phyloP scores from a whole-genome alignment of 1,140 invertebrate genomes.

The Dysdera silvatica region DNA sequence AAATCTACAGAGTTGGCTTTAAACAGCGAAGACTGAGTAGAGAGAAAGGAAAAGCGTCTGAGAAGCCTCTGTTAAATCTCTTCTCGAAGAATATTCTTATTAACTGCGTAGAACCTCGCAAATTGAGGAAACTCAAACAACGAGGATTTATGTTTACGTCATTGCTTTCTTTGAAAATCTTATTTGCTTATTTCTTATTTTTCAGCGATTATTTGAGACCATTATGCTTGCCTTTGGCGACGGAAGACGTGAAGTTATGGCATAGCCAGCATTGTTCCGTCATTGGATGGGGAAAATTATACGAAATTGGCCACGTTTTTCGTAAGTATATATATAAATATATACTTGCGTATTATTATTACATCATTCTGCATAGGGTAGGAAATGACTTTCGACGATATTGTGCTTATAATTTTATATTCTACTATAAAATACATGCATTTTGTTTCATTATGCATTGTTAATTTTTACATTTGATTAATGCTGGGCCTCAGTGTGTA shows the following conservation, averaged over 20 bases:
- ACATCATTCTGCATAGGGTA: neutral
- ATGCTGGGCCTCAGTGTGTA: too few species aligned
- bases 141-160: neutral
- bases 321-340: conserved; percentile 27
- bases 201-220: conserved; percentile 61
- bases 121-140: neutral
- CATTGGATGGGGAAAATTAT: conserved; percentile 72
- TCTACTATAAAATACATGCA: neutral
- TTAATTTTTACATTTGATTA: too few species aligned
- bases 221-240: conserved; percentile 56
- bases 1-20: too few species aligned
- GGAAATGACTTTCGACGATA: neutral
- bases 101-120: too few species aligned
- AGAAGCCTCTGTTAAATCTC: too few species aligned
- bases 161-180: neutral
- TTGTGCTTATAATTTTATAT: neutral
- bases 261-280: conserved; percentile 60
- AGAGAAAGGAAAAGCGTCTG: too few species aligned
- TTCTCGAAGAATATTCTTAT: too few species aligned
- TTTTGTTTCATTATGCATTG: neutral
- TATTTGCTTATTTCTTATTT: neutral
- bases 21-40: too few species aligned
- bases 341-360: neutral
- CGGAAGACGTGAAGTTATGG: conserved; percentile 39
- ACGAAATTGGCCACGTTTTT: conserved; percentile 51